Percentiles rank a stretch among this genome's conserved stretches.
Evolutionary conservation across 1,140 invertebrate genomes (phyloP).

Genomic region (Ptiloglossa arizonensis): DNA sequence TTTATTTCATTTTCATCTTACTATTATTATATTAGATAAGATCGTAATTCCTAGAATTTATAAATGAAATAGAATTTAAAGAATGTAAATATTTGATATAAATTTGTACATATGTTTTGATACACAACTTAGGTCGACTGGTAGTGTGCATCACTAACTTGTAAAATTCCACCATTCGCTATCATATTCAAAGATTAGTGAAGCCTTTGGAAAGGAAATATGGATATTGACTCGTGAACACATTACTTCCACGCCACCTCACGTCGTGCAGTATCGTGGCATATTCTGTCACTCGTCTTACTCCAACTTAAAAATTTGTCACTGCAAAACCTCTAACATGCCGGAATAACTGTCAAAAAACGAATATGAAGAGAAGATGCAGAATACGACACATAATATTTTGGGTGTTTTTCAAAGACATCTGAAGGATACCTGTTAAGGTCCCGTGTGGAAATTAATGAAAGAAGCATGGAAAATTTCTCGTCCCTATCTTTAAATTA

Average conservation of each 20-base stretch:
- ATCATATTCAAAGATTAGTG: conserved; percentile 52
- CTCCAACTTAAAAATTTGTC: conserved; percentile 26
- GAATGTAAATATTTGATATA: conserved; percentile 69
- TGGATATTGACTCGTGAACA: conserved; percentile 49
- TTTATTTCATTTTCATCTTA: conserved; percentile 59
- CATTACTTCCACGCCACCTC: conserved; percentile 54
- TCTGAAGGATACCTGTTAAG: conserved; percentile 7
- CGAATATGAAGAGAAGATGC: conserved; percentile 1
- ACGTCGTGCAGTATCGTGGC: conserved; percentile 30
- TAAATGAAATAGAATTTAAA: conserved; percentile 55
- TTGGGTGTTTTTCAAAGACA: conserved; percentile 27
- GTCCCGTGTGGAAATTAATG: conserved; percentile 13
- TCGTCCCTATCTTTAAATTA: conserved; percentile 40
- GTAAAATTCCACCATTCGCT: conserved; percentile 49
- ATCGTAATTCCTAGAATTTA: conserved; percentile 54
- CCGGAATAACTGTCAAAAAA: conserved; percentile 11
- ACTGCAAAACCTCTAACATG: conserved; percentile 8
- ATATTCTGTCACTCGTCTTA: conserved; percentile 11
- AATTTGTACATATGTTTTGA: conserved; percentile 71
- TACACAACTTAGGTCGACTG: conserved; percentile 45
- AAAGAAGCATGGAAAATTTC: conserved; percentile 38
- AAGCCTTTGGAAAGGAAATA: conserved; percentile 57
- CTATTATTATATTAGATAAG: conserved; percentile 54
- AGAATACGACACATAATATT: conserved; percentile 12
- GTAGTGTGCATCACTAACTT: conserved; percentile 51